These are phyloP conservation scores for Octopus sinensis DNA, from an alignment of 1,140 invertebrate genomes.

Conservation along the genomic window DNA sequence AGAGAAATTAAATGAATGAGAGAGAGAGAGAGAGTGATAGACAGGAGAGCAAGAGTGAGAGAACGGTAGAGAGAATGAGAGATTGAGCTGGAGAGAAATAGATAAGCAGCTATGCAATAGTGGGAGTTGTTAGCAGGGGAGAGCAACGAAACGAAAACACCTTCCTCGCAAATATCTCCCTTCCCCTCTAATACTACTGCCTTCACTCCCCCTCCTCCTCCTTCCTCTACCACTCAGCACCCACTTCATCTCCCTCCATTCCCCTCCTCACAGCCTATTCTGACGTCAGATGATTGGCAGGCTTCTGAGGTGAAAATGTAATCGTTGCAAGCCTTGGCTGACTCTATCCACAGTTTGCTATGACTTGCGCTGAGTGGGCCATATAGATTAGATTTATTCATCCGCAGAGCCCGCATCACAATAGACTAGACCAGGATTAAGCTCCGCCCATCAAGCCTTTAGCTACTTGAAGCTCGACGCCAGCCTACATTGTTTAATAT, in stretches of 20 bases:
- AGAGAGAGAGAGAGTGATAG: too few species aligned
- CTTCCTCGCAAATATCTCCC: neutral
- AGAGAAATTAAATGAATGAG: too few species aligned
- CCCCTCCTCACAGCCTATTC: neutral
- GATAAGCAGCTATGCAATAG: neutral
- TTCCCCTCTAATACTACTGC: neutral
- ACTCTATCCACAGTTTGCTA: constrained; percentile 2
- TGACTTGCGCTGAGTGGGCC: neutral
- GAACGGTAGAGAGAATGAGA: neutral
- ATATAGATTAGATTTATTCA: constrained; percentile 10
- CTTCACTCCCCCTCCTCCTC: neutral
- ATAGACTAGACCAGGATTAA: neutral
- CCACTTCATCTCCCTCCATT: neutral
- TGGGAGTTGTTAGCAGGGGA: neutral
- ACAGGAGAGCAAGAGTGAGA: neutral
- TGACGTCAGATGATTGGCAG: constrained; percentile 10
- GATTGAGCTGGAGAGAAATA: neutral
- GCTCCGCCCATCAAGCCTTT: constrained; percentile 21
- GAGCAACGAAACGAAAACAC: neutral
- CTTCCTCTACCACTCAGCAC: neutral
- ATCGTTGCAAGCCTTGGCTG: constrained; percentile 6
- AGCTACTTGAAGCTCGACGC: constrained; percentile 20
- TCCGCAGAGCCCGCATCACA: neutral
- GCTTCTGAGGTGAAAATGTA: constrained; percentile 1
- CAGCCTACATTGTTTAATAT: constrained; percentile 24